Percentiles rank a stretch among this genome's conserved stretches.
Evolutionary conservation across 2,113 vertebrate species (phyloP).

Genomic region (Aspidoscelis tigris): DNA sequence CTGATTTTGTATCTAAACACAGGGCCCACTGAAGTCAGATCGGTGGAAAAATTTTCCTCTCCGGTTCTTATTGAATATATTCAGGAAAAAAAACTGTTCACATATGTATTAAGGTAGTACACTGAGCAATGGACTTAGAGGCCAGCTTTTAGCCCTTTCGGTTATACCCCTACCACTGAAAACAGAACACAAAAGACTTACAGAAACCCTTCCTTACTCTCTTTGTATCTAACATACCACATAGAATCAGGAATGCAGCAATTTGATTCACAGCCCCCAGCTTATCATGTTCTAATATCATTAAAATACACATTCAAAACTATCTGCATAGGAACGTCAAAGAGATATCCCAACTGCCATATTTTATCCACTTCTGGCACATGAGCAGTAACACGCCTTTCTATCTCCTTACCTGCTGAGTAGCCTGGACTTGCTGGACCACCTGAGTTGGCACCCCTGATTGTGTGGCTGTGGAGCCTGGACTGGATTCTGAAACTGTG

Average conservation of each 20-base stretch:
- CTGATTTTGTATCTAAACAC: neutral
- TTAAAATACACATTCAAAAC: neutral
- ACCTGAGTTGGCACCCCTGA: slow-evolving; percentile 86
- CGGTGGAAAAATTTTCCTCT: neutral
- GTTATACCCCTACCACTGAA: neutral
- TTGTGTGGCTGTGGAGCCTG: slow-evolving; percentile 82
- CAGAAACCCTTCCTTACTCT: neutral
- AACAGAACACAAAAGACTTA: neutral
- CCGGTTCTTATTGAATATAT: neutral
- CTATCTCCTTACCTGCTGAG: slow-evolving; percentile 80
- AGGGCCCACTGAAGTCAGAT: neutral
- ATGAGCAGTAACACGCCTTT: neutral
- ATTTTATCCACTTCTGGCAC: neutral
- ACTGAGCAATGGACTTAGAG: no score
- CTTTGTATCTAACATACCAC: neutral
- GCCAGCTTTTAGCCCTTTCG: neutral
- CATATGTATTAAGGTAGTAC: neutral
- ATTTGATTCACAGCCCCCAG: neutral
- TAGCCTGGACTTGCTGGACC: slow-evolving; percentile 86
- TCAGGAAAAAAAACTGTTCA: slow-evolving; percentile 1
- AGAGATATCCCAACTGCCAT: neutral
- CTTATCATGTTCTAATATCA: neutral
- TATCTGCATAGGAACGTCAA: neutral
- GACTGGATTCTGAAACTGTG: slow-evolving; percentile 86
- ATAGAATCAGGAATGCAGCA: neutral